Evolutionary conservation across 2,797 vertebrate genomes (phyloP).

Genomic region (Tragopan temminckii): DNA sequence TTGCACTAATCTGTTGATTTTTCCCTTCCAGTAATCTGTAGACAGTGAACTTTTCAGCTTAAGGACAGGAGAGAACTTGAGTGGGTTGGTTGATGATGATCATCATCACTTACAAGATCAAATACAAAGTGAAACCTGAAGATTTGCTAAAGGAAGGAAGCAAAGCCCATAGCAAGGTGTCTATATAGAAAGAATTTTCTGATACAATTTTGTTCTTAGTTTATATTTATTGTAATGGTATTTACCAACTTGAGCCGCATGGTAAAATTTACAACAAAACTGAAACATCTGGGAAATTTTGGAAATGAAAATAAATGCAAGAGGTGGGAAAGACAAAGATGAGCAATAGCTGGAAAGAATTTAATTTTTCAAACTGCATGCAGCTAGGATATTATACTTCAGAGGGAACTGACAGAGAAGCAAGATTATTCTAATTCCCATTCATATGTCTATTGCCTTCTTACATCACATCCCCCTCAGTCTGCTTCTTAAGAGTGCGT

Average conservation of each 20-base stretch:
- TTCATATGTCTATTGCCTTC: neutral
- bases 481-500: neutral
- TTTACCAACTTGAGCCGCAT: neutral
- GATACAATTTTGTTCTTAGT: neutral
- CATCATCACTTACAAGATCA: neutral
- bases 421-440: neutral
- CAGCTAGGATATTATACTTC: neutral
- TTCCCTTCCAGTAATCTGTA: neutral
- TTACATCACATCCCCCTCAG: neutral
- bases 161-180: neutral
- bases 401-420: neutral
- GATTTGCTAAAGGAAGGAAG: neutral
- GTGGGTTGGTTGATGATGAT: neutral
- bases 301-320: neutral
- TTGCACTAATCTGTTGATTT: neutral
- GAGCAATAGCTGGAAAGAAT: neutral
- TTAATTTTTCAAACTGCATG: neutral
- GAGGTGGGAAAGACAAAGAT: neutral
- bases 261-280: neutral
- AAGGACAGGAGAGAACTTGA: neutral
- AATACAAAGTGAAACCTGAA: neutral
- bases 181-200: neutral
- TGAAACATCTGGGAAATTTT: neutral
- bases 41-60: neutral
- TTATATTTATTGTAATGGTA: neutral